Percentiles rank a stretch among this genome's conserved stretches.
Evolutionary conservation across 2,888 invertebrate genomes (phyloP).

Genomic region (Thecophora atra): DNA sequence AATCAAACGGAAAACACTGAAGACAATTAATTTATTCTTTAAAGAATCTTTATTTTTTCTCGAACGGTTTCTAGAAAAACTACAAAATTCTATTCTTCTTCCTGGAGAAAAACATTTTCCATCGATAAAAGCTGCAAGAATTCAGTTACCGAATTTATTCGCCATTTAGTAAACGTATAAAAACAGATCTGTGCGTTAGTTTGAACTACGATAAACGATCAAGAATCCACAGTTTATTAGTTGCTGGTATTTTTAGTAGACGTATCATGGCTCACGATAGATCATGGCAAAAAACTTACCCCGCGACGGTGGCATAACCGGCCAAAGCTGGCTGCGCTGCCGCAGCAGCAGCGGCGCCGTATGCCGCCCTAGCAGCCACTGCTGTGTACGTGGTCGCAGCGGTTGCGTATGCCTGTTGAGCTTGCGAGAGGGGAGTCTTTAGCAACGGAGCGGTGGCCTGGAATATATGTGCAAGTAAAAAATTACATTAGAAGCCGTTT

Average conservation of each 20-base stretch:
- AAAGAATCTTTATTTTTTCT: too few species aligned
- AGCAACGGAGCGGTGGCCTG: slow-evolving; percentile 80
- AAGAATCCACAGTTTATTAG: too few species aligned
- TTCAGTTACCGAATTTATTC: too few species aligned
- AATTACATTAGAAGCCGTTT: slow-evolving; percentile 1
- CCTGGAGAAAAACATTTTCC: too few species aligned
- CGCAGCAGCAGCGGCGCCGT: slow-evolving; percentile 79
- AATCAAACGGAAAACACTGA: neutral
- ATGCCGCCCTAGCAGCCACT: slow-evolving; percentile 85
- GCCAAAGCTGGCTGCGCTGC: slow-evolving; percentile 70
- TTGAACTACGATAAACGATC: neutral
- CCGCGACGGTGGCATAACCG: slow-evolving; percentile 77
- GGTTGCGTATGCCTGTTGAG: slow-evolving; percentile 88
- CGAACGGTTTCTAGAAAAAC: too few species aligned
- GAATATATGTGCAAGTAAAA: slow-evolving; percentile 43
- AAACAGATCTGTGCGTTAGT: too few species aligned
- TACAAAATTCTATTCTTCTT: too few species aligned
- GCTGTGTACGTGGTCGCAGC: slow-evolving; percentile 89
- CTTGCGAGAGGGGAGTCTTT: slow-evolving; percentile 81
- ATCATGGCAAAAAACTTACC: slow-evolving; percentile 66
- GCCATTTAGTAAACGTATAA: too few species aligned
- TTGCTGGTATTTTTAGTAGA: too few species aligned
- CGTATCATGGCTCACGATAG: too few species aligned
- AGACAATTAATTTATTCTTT: too few species aligned
- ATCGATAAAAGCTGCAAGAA: too few species aligned